Percentiles rank a stretch among this genome's conserved stretches.
phyloP scores from a whole-genome alignment of 2,888 invertebrate species.

The Heliconius hortense region DNA sequence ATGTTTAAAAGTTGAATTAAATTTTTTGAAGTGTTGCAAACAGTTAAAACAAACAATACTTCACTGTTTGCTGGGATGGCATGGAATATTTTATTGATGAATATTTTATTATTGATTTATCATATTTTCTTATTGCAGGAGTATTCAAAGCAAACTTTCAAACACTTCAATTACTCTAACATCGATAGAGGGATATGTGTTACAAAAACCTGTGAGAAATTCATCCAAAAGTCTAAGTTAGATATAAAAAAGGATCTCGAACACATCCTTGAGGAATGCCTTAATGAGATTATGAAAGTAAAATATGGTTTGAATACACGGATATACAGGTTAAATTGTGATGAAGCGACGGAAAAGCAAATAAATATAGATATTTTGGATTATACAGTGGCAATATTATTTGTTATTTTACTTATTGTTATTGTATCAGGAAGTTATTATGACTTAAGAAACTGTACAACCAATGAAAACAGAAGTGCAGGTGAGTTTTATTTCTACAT shows the following conservation, averaged over 20 bases:
- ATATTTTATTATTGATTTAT: background rate
- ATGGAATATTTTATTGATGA: no score
- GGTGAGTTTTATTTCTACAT: slow-evolving; percentile 2
- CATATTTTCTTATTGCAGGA: slow-evolving; percentile 35
- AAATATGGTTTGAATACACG: slow-evolving; percentile 34
- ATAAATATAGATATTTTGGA: background rate
- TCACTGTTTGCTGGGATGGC: no score
- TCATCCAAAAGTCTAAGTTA: slow-evolving; percentile 19
- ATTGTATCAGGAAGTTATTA: slow-evolving; percentile 1
- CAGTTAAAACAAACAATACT: no score
- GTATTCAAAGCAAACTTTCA: slow-evolving; percentile 37
- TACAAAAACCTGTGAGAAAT: slow-evolving; percentile 34
- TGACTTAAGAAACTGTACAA: background rate
- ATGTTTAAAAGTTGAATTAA: no score
- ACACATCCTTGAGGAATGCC: slow-evolving; percentile 35
- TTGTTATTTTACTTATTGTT: background rate
- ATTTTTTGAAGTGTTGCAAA: no score
- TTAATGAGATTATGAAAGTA: slow-evolving; percentile 35
- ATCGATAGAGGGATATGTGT: slow-evolving; percentile 43
- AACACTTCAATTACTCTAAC: slow-evolving; percentile 40
- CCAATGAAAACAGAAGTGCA: background rate
- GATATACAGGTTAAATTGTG: slow-evolving; percentile 4
- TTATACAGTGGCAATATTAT: slow-evolving; percentile 1
- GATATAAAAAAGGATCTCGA: slow-evolving; percentile 28
- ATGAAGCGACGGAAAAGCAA: background rate